phyloP scores from a whole-genome alignment of 2,888 invertebrate species.

The Adelognathus sp. region DNA sequence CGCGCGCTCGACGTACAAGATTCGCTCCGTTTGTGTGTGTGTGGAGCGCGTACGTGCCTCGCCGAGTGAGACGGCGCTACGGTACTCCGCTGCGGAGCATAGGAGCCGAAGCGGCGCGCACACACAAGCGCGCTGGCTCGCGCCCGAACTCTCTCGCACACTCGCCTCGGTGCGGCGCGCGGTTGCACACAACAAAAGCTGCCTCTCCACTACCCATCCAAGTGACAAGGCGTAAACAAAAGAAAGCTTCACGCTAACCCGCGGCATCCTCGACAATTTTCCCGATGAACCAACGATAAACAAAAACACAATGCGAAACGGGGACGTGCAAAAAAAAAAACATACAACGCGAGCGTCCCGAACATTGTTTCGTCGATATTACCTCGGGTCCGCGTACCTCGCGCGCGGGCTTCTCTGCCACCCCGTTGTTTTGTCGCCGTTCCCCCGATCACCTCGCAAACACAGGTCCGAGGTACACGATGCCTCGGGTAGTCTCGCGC shows the following conservation, averaged over 20 bases:
- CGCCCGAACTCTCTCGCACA: conserved; percentile 63
- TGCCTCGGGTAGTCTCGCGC: no score
- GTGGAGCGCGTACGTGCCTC: conserved; percentile 57
- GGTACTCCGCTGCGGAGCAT: conserved; percentile 53
- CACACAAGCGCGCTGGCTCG: conserved; percentile 66
- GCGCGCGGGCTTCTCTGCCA: no score
- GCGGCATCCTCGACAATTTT: conserved; percentile 52
- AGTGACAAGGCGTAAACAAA: conserved; percentile 80
- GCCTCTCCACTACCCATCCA: no score
- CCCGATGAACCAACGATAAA: conserved; percentile 44
- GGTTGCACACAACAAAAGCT: conserved; percentile 77
- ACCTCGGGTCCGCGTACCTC: no score
- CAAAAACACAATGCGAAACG: conserved; percentile 45
- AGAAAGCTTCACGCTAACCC: conserved; percentile 69
- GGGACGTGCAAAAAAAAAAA: no score
- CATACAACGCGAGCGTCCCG: no score
- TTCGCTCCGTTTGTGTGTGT: conserved; percentile 3
- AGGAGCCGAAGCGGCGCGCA: no score
- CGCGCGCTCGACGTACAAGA: conserved; percentile 19
- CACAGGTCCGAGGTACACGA: no score
- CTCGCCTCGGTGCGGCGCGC: conserved; percentile 72
- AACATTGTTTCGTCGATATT: conserved; percentile 78
- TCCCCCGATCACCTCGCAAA: no score
- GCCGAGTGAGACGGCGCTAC: conserved; percentile 45
- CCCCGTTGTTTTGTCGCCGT: no score